phyloP scores from a whole-genome alignment of 2,797 vertebrate genomes.

The Onychomys arenicola region DNA sequence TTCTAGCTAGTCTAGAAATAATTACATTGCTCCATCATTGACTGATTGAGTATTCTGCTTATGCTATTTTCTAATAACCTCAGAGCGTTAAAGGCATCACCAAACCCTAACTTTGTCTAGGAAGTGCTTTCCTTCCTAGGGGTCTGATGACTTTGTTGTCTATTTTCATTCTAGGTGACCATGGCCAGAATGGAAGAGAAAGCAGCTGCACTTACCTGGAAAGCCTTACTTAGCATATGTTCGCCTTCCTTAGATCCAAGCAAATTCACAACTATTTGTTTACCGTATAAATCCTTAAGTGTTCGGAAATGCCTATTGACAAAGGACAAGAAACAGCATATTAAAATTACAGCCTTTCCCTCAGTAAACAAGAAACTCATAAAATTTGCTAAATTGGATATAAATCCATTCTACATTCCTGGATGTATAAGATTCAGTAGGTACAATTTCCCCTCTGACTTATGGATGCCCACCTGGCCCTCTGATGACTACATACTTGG shows the following conservation, averaged over 20 bases:
- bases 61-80: neutral
- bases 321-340: constrained; percentile 63
- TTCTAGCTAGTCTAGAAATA: neutral
- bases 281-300: constrained; percentile 95
- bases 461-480: neutral
- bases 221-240: constrained; percentile 99
- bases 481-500: neutral
- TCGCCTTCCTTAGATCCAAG: constrained; percentile 99
- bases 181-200: constrained; percentile 31
- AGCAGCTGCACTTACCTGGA: constrained; percentile 91
- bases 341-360: neutral
- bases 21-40: neutral
- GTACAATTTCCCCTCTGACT: neutral
- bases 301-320: constrained; percentile 95
- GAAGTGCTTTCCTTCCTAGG: neutral
- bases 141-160: neutral
- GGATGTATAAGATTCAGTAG: neutral
- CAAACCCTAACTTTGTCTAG: neutral
- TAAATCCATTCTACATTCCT: neutral
- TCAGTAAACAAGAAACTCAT: neutral
- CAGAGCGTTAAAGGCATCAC: neutral
- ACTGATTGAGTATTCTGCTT: neutral
- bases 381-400: neutral
- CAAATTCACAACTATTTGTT: constrained; percentile 97
- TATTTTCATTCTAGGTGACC: neutral